phyloP scores from a whole-genome alignment of 2,888 invertebrate genomes.

The Eristalinus sepulchralis region DNA sequence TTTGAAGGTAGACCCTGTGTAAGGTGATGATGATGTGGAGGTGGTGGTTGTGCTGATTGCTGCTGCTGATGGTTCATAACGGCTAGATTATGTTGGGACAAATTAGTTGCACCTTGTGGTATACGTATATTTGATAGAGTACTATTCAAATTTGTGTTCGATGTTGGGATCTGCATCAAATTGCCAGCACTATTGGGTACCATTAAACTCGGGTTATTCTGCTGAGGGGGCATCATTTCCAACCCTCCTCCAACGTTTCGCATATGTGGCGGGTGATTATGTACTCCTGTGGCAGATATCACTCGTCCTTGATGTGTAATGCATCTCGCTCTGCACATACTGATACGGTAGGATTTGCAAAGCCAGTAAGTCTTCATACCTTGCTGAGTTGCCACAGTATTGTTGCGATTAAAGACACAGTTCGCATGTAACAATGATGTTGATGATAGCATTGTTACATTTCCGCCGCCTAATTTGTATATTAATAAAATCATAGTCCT shows the following conservation, averaged over 20 bases:
- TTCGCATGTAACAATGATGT: conserved; percentile 81
- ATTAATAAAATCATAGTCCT: conserved; percentile 54
- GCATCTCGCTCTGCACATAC: conserved; percentile 81
- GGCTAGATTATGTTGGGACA: conserved; percentile 69
- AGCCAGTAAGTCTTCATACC: conserved; percentile 82
- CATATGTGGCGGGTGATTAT: conserved; percentile 81
- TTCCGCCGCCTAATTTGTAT: conserved; percentile 77
- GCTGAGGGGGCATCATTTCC: conserved; percentile 57
- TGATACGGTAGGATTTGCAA: conserved; percentile 81
- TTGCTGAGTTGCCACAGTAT: conserved; percentile 81
- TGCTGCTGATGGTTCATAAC: conserved; percentile 70
- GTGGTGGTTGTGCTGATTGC: conserved; percentile 70
- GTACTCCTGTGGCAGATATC: conserved; percentile 81
- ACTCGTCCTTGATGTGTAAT: conserved; percentile 81
- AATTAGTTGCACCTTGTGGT: conserved; percentile 59
- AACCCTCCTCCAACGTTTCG: conserved; percentile 72
- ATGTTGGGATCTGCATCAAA: conserved; percentile 59
- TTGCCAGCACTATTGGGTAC: conserved; percentile 59
- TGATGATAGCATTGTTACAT: conserved; percentile 81
- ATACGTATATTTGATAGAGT: conserved; percentile 61
- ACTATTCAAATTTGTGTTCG: conserved; percentile 53
- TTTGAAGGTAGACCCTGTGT: conserved; percentile 47
- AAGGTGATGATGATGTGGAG: conserved; percentile 70
- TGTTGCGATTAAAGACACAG: conserved; percentile 81
- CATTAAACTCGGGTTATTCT: conserved; percentile 52